phyloP scores from a whole-genome alignment of 1,140 invertebrate species.

The Myzus persicae region DNA sequence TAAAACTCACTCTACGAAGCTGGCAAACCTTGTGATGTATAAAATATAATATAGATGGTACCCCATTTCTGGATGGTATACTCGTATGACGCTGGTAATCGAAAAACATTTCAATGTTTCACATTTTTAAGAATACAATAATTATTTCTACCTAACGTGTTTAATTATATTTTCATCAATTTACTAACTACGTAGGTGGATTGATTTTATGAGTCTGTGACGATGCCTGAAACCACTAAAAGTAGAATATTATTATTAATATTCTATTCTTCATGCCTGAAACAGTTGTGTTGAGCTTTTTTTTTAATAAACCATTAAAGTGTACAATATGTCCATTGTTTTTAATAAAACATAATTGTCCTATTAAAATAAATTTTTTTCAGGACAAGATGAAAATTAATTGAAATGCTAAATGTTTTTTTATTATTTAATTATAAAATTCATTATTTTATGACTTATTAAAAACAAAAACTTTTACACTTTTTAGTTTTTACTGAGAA shows the following conservation, averaged over 20 bases:
- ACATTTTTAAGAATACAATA: background rate
- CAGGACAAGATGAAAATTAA: background rate
- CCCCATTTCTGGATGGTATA: too few relatives aligned
- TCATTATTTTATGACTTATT: constrained; percentile 15
- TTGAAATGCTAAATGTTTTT: background rate
- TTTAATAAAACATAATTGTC: background rate
- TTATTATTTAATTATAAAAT: constrained; percentile 13
- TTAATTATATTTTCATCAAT: background rate
- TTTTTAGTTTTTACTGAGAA: background rate
- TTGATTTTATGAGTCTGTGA: background rate
- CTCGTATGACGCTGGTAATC: background rate
- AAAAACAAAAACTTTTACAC: background rate
- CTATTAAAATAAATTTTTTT: background rate
- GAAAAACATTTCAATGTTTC: too few relatives aligned
- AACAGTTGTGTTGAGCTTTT: background rate
- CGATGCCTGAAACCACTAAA: background rate
- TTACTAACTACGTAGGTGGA: background rate
- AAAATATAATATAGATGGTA: background rate
- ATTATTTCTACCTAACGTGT: background rate
- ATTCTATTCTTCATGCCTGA: background rate
- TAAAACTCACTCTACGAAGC: background rate
- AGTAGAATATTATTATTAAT: background rate
- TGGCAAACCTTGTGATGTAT: background rate
- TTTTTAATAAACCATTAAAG: background rate
- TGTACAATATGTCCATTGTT: background rate